Evolutionary conservation across 2,113 vertebrate species (phyloP), one percentile per base, ranked within the genome.

Genomic region (Tretioscincus oriximinensis): DNA sequence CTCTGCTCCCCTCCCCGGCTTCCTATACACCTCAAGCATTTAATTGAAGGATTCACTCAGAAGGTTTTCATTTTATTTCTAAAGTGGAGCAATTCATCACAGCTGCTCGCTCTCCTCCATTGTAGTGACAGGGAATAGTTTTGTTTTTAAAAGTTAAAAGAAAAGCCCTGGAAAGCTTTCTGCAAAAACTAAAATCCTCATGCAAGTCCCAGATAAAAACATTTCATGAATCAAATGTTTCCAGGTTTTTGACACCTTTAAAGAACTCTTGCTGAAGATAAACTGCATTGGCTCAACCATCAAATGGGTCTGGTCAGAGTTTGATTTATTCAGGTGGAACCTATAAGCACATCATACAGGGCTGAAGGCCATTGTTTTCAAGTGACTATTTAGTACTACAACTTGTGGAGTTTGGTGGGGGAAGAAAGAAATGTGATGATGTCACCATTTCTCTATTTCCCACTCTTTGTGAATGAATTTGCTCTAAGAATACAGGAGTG

Each of bases 31-130:
- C n/a, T 75, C 47, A 26, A 64, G 45, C 47, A 45, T 81, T 81
- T 80, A 79, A 79, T 76, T 84, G 70, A 80, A 79, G 45, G 24
- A 71, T 75, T 51, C 72, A 80, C 51, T 79, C 72, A 80, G 69
- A 81, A 76, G 58, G 29, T 86, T 88, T 83, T 70, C 60, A 18
- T 35, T 83, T 73, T 58, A 65, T 47, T 84, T 26, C 21, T 5
- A 61, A 68, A 61, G 54, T 67, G 70, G 64, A 49, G 63, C 7
- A 61, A 78, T 83, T 78, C 70, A 83, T 78, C 64, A 84, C 76
- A 71, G 45, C 81, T 41, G 31, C 64, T 63, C 65, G 61, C 72
- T 67, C 71, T 81, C 18, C 49, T 66, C 70, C 28, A 65, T 79
- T 68, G 64, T 74, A 45, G 49, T 78, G 64, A 78, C 51, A 84